Evolutionary conservation across 2,888 invertebrate genomes (phyloP), one percentile per base, ranked within the genome.

Genomic region (Neoitamus cyanurus): DNA sequence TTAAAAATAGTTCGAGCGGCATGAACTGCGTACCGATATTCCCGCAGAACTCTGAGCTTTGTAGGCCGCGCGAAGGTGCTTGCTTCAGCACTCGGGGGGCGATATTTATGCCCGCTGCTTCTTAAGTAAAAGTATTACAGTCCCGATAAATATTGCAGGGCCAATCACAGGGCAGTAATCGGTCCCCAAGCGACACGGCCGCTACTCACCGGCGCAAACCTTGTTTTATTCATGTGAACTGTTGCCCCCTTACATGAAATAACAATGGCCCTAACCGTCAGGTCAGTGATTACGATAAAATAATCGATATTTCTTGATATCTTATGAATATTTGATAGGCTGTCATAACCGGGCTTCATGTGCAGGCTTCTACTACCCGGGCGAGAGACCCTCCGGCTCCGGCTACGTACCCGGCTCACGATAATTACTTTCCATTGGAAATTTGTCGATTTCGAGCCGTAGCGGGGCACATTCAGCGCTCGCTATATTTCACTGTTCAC

Each of bases 291-390:
- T 20, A 31, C 34, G 37, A 25, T 73, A 36, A 37, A 73, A 37
- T 46, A 77, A 77, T 77, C 77, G 77, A 77, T 77, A 77, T 46
- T 46, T 28, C 20, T 7, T 20, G 46, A 77, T 42, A 20, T 42
- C 28, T 46, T 46, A 46, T 77, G 37, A 77, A 42, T 42, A 77
- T 77, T 77, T 77, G 77, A 42, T 37, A 15, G 77, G 11, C 20
- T 37, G 34, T 73, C 73, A 73, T 73, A 36, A 73, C 31, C 31
- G 9, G 15, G 31, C 36, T 73, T 73, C 73, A 36, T 73, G 34
- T 34, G 20, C 36, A 34, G 20, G 36, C 72, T 42, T 15, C 25
- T 58, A 20, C 20, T 4, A 42, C 5, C 42, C 42, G 13, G 42
- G 42, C 42, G 58, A 20, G 25, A 25, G 58, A 0, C 20, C 25